Evolutionary conservation across 2,113 vertebrate species (phyloP).

Genomic region (Arenaria interpres): DNA sequence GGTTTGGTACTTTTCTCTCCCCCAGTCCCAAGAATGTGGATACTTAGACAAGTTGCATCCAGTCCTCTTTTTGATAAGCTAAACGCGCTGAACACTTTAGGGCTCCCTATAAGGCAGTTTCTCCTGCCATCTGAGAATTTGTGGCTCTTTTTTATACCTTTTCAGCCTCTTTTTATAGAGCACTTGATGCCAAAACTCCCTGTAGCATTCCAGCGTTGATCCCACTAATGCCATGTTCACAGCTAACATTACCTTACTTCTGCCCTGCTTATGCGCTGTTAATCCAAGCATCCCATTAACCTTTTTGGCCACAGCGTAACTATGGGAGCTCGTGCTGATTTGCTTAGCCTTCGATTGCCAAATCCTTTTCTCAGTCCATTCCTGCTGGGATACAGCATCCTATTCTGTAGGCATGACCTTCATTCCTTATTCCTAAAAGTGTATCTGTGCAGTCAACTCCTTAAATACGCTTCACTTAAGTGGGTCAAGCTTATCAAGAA

Average conservation of each 20-base stretch:
- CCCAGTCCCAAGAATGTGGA: accelerated
- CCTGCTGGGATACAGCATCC: background rate
- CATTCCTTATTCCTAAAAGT: background rate
- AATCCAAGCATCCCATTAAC: constrained; percentile 25
- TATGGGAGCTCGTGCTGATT: background rate
- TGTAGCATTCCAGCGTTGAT: background rate
- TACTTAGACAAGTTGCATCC: background rate
- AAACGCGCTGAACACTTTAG: background rate
- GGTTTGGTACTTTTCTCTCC: background rate
- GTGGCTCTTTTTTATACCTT: background rate
- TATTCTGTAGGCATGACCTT: background rate
- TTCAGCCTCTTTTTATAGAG: background rate
- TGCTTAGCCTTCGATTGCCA: background rate
- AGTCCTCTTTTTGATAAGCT: background rate
- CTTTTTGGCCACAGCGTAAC: background rate
- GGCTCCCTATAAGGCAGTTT: background rate
- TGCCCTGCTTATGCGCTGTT: background rate
- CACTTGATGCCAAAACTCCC: background rate
- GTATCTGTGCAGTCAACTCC: background rate
- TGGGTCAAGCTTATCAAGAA: constrained; percentile 15
- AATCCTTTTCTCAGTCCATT: background rate
- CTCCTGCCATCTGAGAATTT: background rate
- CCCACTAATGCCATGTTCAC: background rate
- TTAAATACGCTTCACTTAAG: constrained; percentile 7
- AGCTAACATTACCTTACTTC: background rate